A percentile compares a stretch with the other conserved stretches of the same genome.
Evolutionary conservation across 2,888 invertebrate species (phyloP).

Genomic region (Scrobipalpa atriplicella): DNA sequence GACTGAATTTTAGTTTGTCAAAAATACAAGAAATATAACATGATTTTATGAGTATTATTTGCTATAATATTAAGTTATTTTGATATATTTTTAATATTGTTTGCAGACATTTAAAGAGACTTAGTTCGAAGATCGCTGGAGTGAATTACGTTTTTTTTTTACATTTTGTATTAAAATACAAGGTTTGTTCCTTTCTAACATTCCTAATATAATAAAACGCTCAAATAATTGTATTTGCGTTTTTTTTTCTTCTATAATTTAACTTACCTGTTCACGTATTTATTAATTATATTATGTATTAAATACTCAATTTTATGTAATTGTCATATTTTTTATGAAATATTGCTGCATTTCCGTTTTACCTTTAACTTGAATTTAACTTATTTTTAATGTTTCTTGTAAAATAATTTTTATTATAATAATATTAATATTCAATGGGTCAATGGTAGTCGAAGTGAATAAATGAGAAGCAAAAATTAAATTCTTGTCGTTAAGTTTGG

Average conservation of each 20-base stretch:
- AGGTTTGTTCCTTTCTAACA: slow-evolving; percentile 8
- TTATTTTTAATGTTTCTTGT: slow-evolving; percentile 22
- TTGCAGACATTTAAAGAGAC: slow-evolving; percentile 7
- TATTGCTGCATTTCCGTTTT: slow-evolving; percentile 10
- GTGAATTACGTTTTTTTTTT: background rate
- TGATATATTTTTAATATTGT: slow-evolving; percentile 11
- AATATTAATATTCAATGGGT: slow-evolving; percentile 20
- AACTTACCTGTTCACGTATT: slow-evolving; percentile 10
- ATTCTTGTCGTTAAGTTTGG: too few relatives aligned
- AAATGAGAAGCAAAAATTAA: slow-evolving; percentile 26
- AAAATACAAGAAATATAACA: background rate
- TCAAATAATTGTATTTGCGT: background rate
- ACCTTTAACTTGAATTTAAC: slow-evolving; percentile 14
- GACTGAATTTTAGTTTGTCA: too few relatives aligned
- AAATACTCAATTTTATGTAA: slow-evolving; percentile 20
- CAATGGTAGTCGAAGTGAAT: slow-evolving; percentile 12
- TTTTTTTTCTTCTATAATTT: slow-evolving; percentile 10
- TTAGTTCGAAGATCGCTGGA: background rate
- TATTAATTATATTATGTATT: slow-evolving; percentile 20
- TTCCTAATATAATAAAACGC: background rate
- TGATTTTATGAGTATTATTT: background rate
- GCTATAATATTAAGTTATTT: background rate
- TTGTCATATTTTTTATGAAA: background rate
- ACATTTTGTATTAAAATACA: slow-evolving; percentile 6
- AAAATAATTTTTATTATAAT: slow-evolving; percentile 9